phyloP scores from a whole-genome alignment of 2,113 vertebrate genomes.

The Haliaeetus leucogaster region DNA sequence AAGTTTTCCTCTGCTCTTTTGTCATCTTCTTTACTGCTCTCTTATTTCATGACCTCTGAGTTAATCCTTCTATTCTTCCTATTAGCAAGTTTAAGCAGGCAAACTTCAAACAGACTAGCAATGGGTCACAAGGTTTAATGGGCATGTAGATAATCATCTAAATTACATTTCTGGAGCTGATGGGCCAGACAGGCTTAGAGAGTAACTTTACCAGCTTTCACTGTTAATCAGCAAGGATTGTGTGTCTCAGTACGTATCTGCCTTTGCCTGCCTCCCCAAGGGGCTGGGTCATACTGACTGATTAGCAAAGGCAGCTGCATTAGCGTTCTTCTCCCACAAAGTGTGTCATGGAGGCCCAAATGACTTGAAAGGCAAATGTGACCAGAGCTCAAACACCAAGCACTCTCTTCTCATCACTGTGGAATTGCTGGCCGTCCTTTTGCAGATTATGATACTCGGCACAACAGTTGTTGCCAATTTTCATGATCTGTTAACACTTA shows the following conservation, averaged over 20 bases:
- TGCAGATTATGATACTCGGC: slow-evolving; percentile 36
- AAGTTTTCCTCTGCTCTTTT: slow-evolving; percentile 45
- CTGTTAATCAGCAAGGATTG: slow-evolving; percentile 71
- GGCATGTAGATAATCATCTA: slow-evolving; percentile 81
- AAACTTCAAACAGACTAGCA: slow-evolving; percentile 81
- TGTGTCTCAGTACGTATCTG: slow-evolving; percentile 56
- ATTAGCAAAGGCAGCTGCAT: slow-evolving; percentile 79
- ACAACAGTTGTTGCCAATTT: slow-evolving; percentile 76
- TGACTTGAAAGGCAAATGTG: slow-evolving; percentile 76
- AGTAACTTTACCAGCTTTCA: slow-evolving; percentile 69
- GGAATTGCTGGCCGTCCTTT: slow-evolving; percentile 68
- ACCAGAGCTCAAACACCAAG: slow-evolving; percentile 68
- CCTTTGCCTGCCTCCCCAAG: slow-evolving; percentile 51
- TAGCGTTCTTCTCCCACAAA: slow-evolving; percentile 70
- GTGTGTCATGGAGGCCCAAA: slow-evolving; percentile 57
- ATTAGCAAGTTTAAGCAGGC: slow-evolving; percentile 79
- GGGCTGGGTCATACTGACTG: slow-evolving; percentile 67
- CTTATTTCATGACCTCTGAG: slow-evolving; percentile 73
- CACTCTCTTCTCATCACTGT: slow-evolving; percentile 67
- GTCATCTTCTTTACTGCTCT: slow-evolving; percentile 62
- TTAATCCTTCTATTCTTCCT: slow-evolving; percentile 81
- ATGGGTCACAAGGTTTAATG: slow-evolving; percentile 80
- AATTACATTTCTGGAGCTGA: slow-evolving; percentile 82
- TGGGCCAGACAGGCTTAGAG: slow-evolving; percentile 76
- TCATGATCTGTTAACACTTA: slow-evolving; percentile 74